These are phyloP conservation scores for Cecidostiba fungosa DNA, from an alignment of 2,888 invertebrate species.

Conservation along the genomic window DNA sequence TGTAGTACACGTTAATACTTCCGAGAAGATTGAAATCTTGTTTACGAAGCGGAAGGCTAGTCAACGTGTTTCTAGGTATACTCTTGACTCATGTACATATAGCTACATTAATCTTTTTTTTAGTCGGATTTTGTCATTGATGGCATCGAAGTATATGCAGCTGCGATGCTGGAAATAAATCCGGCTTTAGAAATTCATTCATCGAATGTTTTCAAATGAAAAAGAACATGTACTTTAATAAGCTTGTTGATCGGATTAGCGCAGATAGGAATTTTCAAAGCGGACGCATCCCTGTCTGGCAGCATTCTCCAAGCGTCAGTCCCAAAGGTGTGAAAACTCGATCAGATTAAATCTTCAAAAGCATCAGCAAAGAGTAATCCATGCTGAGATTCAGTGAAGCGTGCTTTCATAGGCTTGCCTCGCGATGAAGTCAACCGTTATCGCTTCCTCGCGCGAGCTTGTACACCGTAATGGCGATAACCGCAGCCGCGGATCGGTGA, in stretches of 20 bases:
- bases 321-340: not conserved
- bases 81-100: not conserved
- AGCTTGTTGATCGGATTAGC: too few species aligned
- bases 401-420: constrained; percentile 14
- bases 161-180: not conserved
- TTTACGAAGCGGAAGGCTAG: not conserved
- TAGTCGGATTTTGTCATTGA: not conserved
- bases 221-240: too few species aligned
- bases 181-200: not conserved
- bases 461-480: constrained; percentile 21
- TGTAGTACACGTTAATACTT: not conserved
- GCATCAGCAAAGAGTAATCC: not conserved
- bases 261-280: not conserved
- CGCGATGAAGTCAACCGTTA: not conserved
- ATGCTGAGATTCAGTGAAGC: not conserved
- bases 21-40: not conserved
- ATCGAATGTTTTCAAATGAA: too few species aligned
- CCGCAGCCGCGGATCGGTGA: not conserved
- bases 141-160: too few species aligned
- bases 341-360: not conserved
- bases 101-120: not conserved
- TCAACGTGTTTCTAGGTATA: not conserved
- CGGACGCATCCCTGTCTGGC: not conserved
- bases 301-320: not conserved
- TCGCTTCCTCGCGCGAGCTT: not conserved